phyloP scores from a whole-genome alignment of 2,888 invertebrate species.

The Clepsis dumicolana region DNA sequence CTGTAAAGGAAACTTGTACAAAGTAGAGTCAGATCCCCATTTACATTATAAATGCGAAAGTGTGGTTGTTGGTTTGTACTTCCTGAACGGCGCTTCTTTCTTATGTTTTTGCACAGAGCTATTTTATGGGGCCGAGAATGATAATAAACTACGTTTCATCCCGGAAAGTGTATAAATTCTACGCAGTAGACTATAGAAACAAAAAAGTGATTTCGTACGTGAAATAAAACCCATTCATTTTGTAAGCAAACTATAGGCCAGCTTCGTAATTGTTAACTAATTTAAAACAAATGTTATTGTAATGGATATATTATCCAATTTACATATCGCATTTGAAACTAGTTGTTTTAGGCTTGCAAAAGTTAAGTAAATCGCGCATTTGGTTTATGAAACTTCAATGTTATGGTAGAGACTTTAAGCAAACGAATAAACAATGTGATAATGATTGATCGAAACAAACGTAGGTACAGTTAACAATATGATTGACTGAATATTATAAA shows the following conservation, averaged over 20 bases:
- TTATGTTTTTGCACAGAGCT: no score
- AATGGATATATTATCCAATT: not conserved
- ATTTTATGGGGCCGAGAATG: no score
- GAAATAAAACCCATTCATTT: conserved; percentile 1
- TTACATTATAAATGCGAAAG: not conserved
- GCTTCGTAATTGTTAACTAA: not conserved
- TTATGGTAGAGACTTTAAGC: not conserved
- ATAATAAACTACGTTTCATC: not conserved
- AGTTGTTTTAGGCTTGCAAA: conserved; percentile 23
- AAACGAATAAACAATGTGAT: not conserved
- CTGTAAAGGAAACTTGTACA: no score
- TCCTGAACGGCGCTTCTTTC: no score
- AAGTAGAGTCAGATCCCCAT: not conserved
- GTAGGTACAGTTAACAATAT: not conserved
- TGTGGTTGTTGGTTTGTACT: no score
- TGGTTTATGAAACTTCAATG: not conserved
- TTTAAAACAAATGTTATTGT: not conserved
- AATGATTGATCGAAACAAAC: not conserved
- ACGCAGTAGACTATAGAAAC: not conserved
- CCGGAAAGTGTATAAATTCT: not conserved
- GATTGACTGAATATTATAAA: no score
- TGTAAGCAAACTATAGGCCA: not conserved
- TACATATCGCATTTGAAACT: not conserved
- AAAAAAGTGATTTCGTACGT: not conserved
- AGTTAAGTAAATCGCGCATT: not conserved